Conservation (phyloP, 2,797 vertebrate genomes). For the Gambelia wislizenii region DNA sequence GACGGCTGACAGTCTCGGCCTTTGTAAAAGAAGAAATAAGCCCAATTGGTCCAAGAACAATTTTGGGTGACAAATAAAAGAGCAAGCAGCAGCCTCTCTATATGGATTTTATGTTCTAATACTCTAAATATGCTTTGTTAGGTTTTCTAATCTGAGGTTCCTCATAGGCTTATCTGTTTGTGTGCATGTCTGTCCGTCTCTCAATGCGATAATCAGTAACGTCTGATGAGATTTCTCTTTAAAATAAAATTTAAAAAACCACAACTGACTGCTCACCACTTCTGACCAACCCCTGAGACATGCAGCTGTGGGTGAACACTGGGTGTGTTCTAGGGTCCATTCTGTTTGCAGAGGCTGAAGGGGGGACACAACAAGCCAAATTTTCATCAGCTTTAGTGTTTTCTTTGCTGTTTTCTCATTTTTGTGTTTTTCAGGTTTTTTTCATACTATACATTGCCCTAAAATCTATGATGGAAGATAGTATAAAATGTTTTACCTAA, state of each 20-base stretch:
- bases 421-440: not conserved
- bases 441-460: not conserved
- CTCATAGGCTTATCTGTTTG: not conserved
- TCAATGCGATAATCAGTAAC: no score
- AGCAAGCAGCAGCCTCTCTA: slow-evolving; percentile 33
- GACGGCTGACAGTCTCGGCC: slow-evolving; percentile 84
- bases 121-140: slow-evolving; percentile 7
- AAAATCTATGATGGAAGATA: not conserved
- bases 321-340: not conserved
- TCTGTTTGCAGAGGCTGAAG: not conserved
- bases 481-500: not conserved
- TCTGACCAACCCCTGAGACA: not conserved
- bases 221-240: not conserved
- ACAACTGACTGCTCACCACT: not conserved
- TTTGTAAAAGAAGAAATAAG: slow-evolving; percentile 61
- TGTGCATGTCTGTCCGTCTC: no score
- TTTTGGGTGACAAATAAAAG: not conserved
- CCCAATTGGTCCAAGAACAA: not conserved
- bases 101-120: not conserved
- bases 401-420: not conserved
- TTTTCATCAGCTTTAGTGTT: not conserved
- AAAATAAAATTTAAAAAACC: not conserved
- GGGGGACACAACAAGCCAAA: not conserved
- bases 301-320: not conserved
- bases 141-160: not conserved